phyloP scores from a whole-genome alignment of 2,888 invertebrate genomes.

The Caenorhabditis sp. region DNA sequence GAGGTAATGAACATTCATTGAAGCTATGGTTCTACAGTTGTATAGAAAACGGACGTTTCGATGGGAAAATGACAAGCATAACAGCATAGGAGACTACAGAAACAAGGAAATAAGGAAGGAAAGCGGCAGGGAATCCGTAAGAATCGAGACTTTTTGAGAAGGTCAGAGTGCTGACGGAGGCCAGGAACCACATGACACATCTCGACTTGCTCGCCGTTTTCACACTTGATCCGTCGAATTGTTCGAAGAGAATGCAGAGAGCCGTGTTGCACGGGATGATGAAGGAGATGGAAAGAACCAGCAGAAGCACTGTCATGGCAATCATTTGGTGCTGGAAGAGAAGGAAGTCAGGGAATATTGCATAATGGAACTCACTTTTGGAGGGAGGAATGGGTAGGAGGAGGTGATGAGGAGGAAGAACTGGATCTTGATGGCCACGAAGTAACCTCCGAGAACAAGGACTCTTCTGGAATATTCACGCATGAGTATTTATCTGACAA shows the following conservation, averaged over 20 bases:
- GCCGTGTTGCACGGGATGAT: constrained; percentile 74
- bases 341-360: not conserved
- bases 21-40: constrained; percentile 14
- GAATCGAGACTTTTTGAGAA: constrained; percentile 62
- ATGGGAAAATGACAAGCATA: constrained; percentile 53
- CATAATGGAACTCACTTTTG: constrained; percentile 25
- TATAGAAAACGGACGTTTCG: constrained; percentile 29
- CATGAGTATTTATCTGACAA: too few species aligned
- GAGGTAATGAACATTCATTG: constrained; percentile 4
- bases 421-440: constrained; percentile 53
- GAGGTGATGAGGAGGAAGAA: constrained; percentile 65
- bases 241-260: constrained; percentile 73
- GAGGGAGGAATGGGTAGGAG: constrained; percentile 57
- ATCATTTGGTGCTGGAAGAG: constrained; percentile 55
- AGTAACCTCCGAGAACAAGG: constrained; percentile 67
- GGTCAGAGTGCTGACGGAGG: constrained; percentile 72
- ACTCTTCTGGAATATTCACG: constrained; percentile 31
- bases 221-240: constrained; percentile 65
- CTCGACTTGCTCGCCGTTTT: constrained; percentile 64
- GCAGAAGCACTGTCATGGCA: constrained; percentile 60
- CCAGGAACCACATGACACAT: constrained; percentile 72
- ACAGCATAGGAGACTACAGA: constrained; percentile 54
- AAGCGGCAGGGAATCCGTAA: constrained; percentile 68
- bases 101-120: constrained; percentile 68
- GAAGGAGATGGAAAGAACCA: constrained; percentile 62